phyloP scores from a whole-genome alignment of 30 jellyfish, hydroid and myxozoan genomes.

The Cassiopea xamachana region DNA sequence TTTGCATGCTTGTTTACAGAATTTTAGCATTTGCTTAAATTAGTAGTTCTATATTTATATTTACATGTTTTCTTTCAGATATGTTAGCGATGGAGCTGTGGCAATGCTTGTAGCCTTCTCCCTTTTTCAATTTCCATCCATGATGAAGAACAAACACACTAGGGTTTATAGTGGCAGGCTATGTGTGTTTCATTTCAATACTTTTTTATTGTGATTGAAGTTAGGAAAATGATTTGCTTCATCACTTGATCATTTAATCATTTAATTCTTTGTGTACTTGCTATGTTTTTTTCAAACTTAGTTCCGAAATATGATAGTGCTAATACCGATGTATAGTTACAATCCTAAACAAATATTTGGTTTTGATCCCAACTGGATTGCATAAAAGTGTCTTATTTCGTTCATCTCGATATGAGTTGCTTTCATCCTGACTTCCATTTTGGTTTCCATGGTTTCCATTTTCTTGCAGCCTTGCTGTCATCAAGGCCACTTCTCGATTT shows the following conservation, averaged over 20 bases:
- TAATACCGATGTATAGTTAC: no score
- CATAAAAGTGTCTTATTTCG: neutral
- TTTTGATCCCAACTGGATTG: neutral
- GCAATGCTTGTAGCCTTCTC: conserved; percentile 80
- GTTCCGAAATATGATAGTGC: neutral
- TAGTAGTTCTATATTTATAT: neutral
- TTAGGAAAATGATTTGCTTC: no score
- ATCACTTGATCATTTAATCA: no score
- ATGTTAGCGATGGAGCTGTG: conserved; percentile 83
- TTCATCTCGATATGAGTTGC: no score
- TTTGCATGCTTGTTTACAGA: no score
- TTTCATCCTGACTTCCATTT: no score
- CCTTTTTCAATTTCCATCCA: conserved; percentile 85
- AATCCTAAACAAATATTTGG: no score
- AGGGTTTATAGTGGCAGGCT: conserved; percentile 24
- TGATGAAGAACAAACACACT: conserved; percentile 35
- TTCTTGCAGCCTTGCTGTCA: conserved; percentile 33
- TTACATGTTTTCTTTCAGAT: conserved; percentile 30
- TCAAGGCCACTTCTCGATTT: conserved; percentile 64
- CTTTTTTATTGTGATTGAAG: no score
- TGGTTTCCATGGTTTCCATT: neutral
- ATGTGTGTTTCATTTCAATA: neutral
- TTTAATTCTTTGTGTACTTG: no score
- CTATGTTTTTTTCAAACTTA: neutral
- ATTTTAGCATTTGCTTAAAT: neutral